Evolutionary conservation across 1,140 invertebrate genomes (phyloP).

Genomic region (Lineus longissimus): DNA sequence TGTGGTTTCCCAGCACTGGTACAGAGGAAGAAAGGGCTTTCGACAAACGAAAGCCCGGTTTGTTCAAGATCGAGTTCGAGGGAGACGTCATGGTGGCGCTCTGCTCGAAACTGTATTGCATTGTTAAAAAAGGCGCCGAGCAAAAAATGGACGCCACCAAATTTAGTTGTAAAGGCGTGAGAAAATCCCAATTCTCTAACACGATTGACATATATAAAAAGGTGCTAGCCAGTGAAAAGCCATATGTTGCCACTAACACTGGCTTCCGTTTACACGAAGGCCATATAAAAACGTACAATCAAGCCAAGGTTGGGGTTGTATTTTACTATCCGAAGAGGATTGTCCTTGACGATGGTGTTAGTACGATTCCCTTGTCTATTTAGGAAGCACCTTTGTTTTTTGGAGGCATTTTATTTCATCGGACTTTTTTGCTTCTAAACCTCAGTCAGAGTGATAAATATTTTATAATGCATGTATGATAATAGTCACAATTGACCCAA

Average conservation of each 20-base stretch:
- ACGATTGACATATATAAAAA: background rate
- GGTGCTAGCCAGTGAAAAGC: background rate
- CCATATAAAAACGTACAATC: background rate
- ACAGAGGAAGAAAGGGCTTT: background rate
- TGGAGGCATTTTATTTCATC: too few relatives aligned
- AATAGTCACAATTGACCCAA: too few relatives aligned
- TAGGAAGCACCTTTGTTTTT: too few relatives aligned
- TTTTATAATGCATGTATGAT: too few relatives aligned
- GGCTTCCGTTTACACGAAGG: background rate
- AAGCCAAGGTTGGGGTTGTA: background rate
- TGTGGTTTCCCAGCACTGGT: background rate
- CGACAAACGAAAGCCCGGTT: too few relatives aligned
- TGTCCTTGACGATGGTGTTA: background rate
- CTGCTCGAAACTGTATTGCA: background rate
- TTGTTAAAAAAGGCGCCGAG: background rate
- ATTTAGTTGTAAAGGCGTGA: conserved; percentile 5
- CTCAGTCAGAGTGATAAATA: too few relatives aligned
- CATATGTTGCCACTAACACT: background rate
- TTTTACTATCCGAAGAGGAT: background rate
- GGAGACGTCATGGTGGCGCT: background rate
- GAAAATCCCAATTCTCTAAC: background rate
- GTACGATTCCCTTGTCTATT: background rate
- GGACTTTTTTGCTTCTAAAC: too few relatives aligned
- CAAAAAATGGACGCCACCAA: background rate
- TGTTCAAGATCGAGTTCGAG: background rate